These are phyloP conservation scores for Listrodromus nycthemerus DNA, from an alignment of 2,888 invertebrate genomes.

Conservation along the genomic window DNA sequence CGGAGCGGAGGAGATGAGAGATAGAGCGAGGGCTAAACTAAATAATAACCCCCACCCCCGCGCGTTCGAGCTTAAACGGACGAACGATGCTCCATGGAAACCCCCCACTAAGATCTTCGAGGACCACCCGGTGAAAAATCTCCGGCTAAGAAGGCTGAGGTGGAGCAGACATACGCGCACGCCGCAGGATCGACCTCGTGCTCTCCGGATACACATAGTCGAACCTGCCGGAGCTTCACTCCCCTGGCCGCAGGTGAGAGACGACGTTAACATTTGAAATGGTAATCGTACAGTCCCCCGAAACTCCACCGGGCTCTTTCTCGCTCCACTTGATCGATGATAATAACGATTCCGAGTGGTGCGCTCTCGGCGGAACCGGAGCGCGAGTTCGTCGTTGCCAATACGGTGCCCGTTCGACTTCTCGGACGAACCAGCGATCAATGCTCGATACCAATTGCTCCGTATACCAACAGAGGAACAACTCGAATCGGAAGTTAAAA, in stretches of 20 bases:
- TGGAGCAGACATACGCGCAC: conserved; percentile 17
- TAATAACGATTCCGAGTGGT: conserved; percentile 78
- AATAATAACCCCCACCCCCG: conserved; percentile 81
- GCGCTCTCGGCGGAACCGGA: conserved; percentile 27
- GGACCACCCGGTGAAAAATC: conserved; percentile 82
- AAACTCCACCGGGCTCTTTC: conserved; percentile 50
- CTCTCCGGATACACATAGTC: conserved; percentile 19
- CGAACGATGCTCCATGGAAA: conserved; percentile 51
- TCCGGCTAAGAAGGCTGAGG: conserved; percentile 50
- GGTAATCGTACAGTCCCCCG: conserved; percentile 75
- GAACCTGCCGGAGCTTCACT: background rate
- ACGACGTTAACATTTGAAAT: conserved; percentile 82
- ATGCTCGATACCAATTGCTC: conserved; percentile 62
- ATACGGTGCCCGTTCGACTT: conserved; percentile 40
- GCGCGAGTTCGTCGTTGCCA: conserved; percentile 44
- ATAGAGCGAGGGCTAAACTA: conserved; percentile 81
- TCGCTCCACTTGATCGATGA: conserved; percentile 72
- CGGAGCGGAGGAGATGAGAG: conserved; percentile 77
- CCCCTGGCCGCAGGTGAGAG: conserved; percentile 69
- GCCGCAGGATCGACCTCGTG: background rate
- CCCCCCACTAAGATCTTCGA: conserved; percentile 74
- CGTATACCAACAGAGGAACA: conserved; percentile 37
- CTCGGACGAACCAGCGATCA: conserved; percentile 50
- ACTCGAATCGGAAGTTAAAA: conserved; percentile 4
- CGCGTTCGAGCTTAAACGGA: conserved; percentile 56